Conservation (phyloP, 2,113 vertebrate genomes). For the Etia nguti region DNA sequence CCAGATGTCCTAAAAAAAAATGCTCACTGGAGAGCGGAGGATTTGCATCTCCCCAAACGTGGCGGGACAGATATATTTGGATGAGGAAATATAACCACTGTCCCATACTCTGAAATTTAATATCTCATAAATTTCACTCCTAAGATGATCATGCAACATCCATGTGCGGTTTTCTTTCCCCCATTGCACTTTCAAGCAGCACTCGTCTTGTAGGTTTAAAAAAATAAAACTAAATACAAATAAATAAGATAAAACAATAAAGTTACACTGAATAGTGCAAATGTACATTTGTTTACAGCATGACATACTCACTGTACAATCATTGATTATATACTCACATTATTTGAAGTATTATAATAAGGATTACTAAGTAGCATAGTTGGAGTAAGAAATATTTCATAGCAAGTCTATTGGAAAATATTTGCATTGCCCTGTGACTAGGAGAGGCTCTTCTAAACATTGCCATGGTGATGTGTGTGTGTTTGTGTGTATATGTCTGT, state of each 20-base stretch:
- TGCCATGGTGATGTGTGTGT: conserved; percentile 5
- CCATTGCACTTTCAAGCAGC: conserved; percentile 59
- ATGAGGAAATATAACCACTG: conserved; percentile 28
- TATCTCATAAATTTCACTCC: conserved; percentile 46
- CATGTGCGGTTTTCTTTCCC: conserved; percentile 46
- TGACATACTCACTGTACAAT: conserved; percentile 77
- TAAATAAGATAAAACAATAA: conserved; percentile 51
- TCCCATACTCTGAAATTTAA: conserved; percentile 13
- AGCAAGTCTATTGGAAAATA: conserved; percentile 69
- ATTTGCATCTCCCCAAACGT: conserved; percentile 9
- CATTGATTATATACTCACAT: conserved; percentile 73
- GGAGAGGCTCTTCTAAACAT: conserved; percentile 58
- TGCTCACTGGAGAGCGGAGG: not conserved
- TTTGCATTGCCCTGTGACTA: conserved; percentile 71
- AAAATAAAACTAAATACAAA: conserved; percentile 70
- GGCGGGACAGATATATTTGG: conserved; percentile 1
- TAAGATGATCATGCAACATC: conserved; percentile 59
- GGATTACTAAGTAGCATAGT: conserved; percentile 75
- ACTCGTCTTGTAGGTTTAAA: conserved; percentile 57
- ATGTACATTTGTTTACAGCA: conserved; percentile 75
- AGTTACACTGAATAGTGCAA: conserved; percentile 70
- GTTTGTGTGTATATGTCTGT: not conserved
- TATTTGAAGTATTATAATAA: conserved; percentile 72
- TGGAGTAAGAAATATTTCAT: conserved; percentile 70
- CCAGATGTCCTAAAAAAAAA: conserved; percentile 6